Evolutionary conservation across 2,113 vertebrate species (phyloP).

Genomic region (Sceloporus undulatus): DNA sequence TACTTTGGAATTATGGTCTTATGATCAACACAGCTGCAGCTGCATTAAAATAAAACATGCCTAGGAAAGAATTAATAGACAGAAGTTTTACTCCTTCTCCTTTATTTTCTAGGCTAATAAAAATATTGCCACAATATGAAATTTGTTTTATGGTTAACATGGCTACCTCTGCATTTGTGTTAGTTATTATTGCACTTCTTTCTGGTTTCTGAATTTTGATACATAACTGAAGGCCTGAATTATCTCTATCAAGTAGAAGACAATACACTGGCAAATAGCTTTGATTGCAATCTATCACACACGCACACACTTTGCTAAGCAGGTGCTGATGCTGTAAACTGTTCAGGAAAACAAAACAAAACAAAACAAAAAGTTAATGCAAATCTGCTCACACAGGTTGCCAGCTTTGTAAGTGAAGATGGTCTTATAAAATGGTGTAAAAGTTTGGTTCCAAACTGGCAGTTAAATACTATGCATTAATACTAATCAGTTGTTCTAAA

Average conservation of each 20-base stretch:
- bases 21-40: no score
- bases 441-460: conserved; percentile 18
- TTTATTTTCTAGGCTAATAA: no score
- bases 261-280: not conserved
- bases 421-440: not conserved
- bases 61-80: no score
- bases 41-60: no score
- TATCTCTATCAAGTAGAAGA: not conserved
- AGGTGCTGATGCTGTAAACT: not conserved
- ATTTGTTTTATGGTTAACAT: no score
- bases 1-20: no score
- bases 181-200: not conserved
- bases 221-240: not conserved
- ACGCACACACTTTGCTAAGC: not conserved
- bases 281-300: not conserved
- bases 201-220: not conserved
- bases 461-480: conserved; percentile 15
- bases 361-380: not conserved
- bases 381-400: not conserved
- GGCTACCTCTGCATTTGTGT: not conserved
- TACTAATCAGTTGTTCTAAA: conserved; percentile 22
- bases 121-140: no score
- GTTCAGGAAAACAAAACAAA: not conserved
- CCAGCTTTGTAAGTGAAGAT: not conserved
- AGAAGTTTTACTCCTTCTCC: no score